phyloP scores from a whole-genome alignment of 1,140 invertebrate species.

The Trachymyrmex septentrionalis region DNA sequence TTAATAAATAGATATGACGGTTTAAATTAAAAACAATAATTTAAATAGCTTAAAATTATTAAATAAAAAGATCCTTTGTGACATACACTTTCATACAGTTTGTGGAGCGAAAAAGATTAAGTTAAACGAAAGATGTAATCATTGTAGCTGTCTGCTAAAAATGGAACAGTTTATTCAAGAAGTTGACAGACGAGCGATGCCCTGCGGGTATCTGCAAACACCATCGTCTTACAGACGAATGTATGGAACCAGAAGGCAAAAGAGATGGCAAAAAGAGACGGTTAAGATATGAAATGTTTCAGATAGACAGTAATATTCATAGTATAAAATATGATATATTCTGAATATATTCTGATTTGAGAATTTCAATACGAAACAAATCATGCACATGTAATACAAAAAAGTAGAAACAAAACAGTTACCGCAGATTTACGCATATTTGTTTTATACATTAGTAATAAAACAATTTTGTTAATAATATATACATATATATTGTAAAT shows the following conservation, averaged over 20 bases:
- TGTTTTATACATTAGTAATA: background rate
- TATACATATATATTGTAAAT: background rate
- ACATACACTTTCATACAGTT: background rate
- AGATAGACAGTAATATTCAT: background rate
- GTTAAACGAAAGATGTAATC: constrained; percentile 50
- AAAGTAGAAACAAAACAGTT: constrained; percentile 25
- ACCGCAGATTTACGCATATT: background rate
- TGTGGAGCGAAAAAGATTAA: constrained; percentile 3
- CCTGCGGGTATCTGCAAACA: constrained; percentile 14
- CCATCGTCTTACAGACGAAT: constrained; percentile 6
- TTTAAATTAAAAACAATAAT: background rate
- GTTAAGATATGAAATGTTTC: constrained; percentile 11
- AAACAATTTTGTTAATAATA: constrained; percentile 2
- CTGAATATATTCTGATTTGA: background rate
- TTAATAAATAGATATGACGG: background rate
- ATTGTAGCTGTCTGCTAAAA: constrained; percentile 20
- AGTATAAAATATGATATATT: background rate
- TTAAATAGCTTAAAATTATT: background rate
- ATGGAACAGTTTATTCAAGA: constrained; percentile 13
- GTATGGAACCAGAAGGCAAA: background rate
- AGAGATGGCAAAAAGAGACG: constrained; percentile 13
- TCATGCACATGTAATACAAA: background rate
- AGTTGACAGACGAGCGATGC: background rate
- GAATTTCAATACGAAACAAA: background rate
- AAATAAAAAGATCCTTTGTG: background rate